Base-by-base conservation (phyloP, 1,140 invertebrate species). In the Diachasmimorpha longicaudata region DNA sequence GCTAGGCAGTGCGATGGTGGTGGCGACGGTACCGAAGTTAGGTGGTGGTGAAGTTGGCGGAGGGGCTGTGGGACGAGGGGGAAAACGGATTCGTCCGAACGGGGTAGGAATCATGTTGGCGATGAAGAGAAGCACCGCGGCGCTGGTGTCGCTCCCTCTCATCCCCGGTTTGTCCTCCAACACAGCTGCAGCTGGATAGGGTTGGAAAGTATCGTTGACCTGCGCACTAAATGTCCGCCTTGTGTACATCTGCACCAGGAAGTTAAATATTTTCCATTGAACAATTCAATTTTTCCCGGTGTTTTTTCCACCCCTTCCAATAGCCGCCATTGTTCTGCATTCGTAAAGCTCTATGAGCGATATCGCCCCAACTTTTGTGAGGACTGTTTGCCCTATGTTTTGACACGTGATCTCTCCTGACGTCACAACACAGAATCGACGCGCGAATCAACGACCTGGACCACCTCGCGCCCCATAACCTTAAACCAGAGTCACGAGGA, bases 131-230 rank as follows among this genome's bases (percentile, higher is more conserved):
- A 66, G 37, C 37, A 72, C 55, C 39, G 42, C 70, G 83, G 83
- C 83, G 79, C 83, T 74, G 82, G 75, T 42, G 68, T 83, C 77
- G 82, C 67, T 71, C 14, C 14, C 16, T 14, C 58, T 63, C 23
- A 63, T 63, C 58, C 58, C 23, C 58, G 6, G 58, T 23, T 1
- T 23, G 8, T 25, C 13, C 23, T 63, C 23, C 58, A 63, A 63
- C 58, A 63, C 58, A 63, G 19, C 21, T 11, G 11, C 58, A 23
- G n/a, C n/a, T 52, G 48, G 48, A 52, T 52, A 52, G 23, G 19
- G 21, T 63, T 63, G 21, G 19, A 25, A 63, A 25, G 58, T 19
- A 31, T 63, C 58, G 21, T 19, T 63, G 58, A 63, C 58, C 58
- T 63, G 58, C 58, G 58, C 58, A 63, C 23, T 63, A 23, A 63